phyloP scores from a whole-genome alignment of 2,797 vertebrate species.

The Esox masquinongy region DNA sequence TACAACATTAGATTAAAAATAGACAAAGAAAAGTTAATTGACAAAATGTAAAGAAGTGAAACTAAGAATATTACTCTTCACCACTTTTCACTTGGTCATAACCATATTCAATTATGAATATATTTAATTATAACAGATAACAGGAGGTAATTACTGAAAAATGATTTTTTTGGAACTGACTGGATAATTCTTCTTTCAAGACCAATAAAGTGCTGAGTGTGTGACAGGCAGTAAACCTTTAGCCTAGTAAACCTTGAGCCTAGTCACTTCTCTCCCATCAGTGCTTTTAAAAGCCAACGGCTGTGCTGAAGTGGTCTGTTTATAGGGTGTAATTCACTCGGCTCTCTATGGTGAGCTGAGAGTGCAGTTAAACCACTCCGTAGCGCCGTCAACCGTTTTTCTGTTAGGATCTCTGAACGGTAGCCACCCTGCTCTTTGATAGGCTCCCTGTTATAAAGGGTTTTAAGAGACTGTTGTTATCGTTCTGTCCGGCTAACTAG shows the following conservation, averaged over 20 bases:
- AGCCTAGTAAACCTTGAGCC: slow-evolving; percentile 13
- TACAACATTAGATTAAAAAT: neutral
- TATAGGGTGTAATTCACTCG: slow-evolving; percentile 10
- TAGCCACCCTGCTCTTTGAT: neutral
- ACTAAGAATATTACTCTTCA: neutral
- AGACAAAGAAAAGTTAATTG: neutral
- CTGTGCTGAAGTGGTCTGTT: slow-evolving; percentile 18
- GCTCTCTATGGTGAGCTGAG: neutral
- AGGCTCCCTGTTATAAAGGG: neutral
- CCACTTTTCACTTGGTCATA: too few species aligned
- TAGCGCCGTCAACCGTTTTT: neutral
- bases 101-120: too few species aligned
- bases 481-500: neutral
- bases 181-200: slow-evolving; percentile 7
- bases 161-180: neutral
- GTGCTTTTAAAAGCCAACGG: slow-evolving; percentile 6
- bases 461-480: neutral
- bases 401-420: neutral
- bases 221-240: slow-evolving; percentile 10
- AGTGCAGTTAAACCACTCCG: neutral
- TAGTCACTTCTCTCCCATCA: slow-evolving; percentile 2
- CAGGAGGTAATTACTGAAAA: neutral
- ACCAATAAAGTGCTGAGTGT: slow-evolving; percentile 15
- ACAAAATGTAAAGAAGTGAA: slow-evolving; percentile 1
- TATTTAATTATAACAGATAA: too few species aligned